Evolutionary conservation across 2,113 vertebrate genomes (phyloP), one percentile per base, ranked within the genome.

Genomic region (Platycercus adscitus): DNA sequence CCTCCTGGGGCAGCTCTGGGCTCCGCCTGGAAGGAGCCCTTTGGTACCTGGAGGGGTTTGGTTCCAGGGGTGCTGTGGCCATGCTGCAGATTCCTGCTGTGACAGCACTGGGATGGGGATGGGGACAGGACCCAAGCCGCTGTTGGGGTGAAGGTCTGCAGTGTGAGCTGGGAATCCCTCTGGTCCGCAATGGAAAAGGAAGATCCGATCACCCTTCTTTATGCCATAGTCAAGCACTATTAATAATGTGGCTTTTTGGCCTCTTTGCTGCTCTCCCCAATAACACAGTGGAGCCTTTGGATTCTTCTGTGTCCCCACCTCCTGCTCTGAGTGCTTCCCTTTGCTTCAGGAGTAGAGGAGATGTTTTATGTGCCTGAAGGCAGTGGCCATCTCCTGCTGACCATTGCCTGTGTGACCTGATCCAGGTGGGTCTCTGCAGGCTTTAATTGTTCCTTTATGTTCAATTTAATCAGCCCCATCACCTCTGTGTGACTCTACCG

Each of bases 311-410:
- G 37, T 13, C 37, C 25, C 35, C 29, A 10, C 29, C 43, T 65
- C 5, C 26, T 0, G 0, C 53, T 17, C 37, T 9, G 2, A 18
- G 71, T 56, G 0, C 39, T 35, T 17, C 0, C 3, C 9, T 4
- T 31, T 20, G 69, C 18, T 53, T 9, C 39, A 46, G 44, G 63
- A 26, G 4, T 21, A 10, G 3, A 11, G 17, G 66, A 17, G 55
- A 2, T 26, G 53, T 19, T 39, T n/a, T 6, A 3, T 18, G 43
- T 1, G 2, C 4, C 21, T 11, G 35, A 10, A 28, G 65, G 25
- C 69, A 26, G 2, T 0, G 0, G 23, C 91, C 4, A 8, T 37
- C 28, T 37, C 28, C 0, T 16, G 53, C 61, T 64, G 85, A 17
- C 49, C 64, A 39, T 10, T 6, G 28, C 58, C 17, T 11, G 47